A percentile compares a stretch with the other conserved stretches of the same genome.
Conservation (phyloP, 2,113 vertebrate genomes). For the Oryzias melastigma region DNA sequence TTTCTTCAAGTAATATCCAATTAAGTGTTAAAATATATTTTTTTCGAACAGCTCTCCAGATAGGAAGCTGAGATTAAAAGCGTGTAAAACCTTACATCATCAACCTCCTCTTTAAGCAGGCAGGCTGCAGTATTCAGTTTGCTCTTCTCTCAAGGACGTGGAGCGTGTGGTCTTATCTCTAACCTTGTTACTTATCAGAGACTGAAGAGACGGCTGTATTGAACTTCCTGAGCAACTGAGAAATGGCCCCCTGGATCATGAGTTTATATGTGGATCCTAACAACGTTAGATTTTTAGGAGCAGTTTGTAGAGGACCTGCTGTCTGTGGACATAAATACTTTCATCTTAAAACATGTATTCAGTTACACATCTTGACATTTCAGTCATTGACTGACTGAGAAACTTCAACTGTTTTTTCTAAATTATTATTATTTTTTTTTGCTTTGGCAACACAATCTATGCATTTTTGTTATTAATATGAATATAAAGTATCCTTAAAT, state of each 20-base stretch:
- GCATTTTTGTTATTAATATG: too few relatives aligned
- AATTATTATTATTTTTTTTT: too few relatives aligned
- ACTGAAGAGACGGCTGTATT: conserved; percentile 16
- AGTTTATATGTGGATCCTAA: not conserved
- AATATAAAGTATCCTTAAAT: too few relatives aligned
- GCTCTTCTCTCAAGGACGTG: conserved; percentile 36
- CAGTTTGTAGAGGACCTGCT: not conserved
- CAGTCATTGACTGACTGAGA: too few relatives aligned
- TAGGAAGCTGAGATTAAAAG: too few relatives aligned
- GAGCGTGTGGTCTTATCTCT: conserved; percentile 54
- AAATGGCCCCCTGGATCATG: conserved; percentile 1
- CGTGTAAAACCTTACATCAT: too few relatives aligned
- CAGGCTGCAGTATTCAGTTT: not conserved
- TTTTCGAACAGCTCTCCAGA: too few relatives aligned
- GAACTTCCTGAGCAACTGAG: conserved; percentile 1
- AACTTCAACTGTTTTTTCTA: too few relatives aligned
- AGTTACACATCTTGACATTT: too few relatives aligned
- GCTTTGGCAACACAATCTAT: too few relatives aligned
- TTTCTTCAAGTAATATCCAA: too few relatives aligned
- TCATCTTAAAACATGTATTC: not conserved
- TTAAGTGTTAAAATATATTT: too few relatives aligned
- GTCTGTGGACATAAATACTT: not conserved
- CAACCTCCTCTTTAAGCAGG: not conserved
- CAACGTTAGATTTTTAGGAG: not conserved
- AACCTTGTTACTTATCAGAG: conserved; percentile 40